Base-by-base conservation (phyloP, 2,888 invertebrate species). In the Galerucella nymphaeae region DNA sequence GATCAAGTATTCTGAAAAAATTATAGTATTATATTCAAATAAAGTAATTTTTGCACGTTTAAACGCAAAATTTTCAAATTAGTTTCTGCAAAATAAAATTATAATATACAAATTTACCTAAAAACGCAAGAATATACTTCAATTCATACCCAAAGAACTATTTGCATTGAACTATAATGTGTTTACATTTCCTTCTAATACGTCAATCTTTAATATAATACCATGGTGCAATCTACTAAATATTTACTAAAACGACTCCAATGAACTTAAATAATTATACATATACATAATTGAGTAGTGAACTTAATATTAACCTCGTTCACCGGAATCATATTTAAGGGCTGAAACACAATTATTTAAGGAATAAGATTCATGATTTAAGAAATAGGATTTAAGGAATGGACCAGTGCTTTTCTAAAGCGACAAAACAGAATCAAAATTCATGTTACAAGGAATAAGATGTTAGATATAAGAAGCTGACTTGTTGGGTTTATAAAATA, bases 111-210 rank as follows among this genome's bases (percentile, higher is more conserved):
- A 53, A 10, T 53, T 53, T 53, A 18, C 18, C 10, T 53, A 10
- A 10, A 53, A 53, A 18, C 53, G 16, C 53, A 53, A 53, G 18
- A 53, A 18, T 53, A 48, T n/a, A n/a, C n/a, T 48, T 48, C 48
- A 48, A 18, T 9, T 53, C 18, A 10, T 53, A 16, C 18, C 3
- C 16, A 18, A 50, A 16, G 9, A 50, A 53, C 2, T 53, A 16
- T 53, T 18, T 53, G 18, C 18, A 53, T 53, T 53, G 16, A 53
- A 53, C 18, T 53, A 53, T 53, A 53, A 53, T 18, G 18, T 53
- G 10, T 53, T 53, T 2, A 16, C 9, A 18, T 53, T 45, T 45
- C 13, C 11, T 14, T 48, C 14, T 53, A 18, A 18, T 53, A 53
- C 18, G 16, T 18, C 53, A 53, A 53, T 53, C 53, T 53, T 53